These are phyloP conservation scores for Falco concolor DNA, from an alignment of 2,797 vertebrate species.

Conservation along the genomic window DNA sequence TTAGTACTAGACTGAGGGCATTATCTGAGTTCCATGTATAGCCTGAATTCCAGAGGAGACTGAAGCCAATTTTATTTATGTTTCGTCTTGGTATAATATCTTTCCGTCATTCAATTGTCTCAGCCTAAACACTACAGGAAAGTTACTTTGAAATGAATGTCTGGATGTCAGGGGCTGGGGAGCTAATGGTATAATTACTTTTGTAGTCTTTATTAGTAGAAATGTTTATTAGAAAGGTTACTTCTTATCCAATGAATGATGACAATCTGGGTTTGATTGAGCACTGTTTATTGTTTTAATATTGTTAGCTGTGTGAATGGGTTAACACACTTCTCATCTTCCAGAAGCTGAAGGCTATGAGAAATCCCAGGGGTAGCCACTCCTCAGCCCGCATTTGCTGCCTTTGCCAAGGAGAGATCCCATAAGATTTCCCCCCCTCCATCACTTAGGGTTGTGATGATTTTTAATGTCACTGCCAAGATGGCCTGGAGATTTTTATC, in stretches of 20 bases:
- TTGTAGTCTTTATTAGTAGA: conserved; percentile 61
- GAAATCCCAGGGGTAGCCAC: conserved; percentile 36
- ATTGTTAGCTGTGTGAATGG: conserved; percentile 63
- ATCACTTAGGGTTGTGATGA: conserved; percentile 68
- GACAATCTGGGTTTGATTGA: conserved; percentile 57
- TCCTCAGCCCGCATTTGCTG: conserved; percentile 58
- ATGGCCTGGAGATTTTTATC: conserved; percentile 73
- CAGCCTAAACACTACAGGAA: neutral
- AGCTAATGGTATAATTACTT: conserved; percentile 48
- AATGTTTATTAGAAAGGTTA: conserved; percentile 44
- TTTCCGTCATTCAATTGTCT: conserved; percentile 27
- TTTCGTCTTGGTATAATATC: conserved; percentile 28
- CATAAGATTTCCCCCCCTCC: conserved; percentile 39
- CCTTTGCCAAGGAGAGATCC: conserved; percentile 56
- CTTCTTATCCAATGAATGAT: conserved; percentile 53
- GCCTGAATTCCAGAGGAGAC: conserved; percentile 54
- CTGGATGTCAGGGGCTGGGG: neutral
- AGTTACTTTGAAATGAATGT: conserved; percentile 34
- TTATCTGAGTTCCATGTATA: conserved; percentile 51
- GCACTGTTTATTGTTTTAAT: conserved; percentile 67
- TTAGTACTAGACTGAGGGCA: conserved; percentile 45
- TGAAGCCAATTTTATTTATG: conserved; percentile 33
- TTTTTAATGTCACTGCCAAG: conserved; percentile 71
- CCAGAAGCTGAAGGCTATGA: conserved; percentile 30
- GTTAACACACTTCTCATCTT: conserved; percentile 47